Evolutionary conservation across 2,797 vertebrate species (phyloP).

Genomic region (Chiloscyllium punctatum): DNA sequence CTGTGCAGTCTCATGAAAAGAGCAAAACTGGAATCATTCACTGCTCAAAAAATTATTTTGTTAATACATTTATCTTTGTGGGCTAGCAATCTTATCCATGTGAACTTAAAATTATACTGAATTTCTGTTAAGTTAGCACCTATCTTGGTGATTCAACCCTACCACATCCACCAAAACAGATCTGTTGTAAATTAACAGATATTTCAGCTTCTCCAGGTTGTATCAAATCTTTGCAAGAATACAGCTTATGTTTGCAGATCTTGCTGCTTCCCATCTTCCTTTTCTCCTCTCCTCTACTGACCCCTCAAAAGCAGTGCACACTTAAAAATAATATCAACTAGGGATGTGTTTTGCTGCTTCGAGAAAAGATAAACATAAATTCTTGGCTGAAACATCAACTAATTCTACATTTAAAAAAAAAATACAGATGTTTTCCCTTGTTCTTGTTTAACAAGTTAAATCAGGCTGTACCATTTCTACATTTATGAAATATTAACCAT

Average conservation of each 20-base stretch:
- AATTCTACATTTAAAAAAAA: background rate
- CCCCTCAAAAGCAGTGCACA: background rate
- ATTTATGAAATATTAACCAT: background rate
- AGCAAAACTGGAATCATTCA: background rate
- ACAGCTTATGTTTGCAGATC: background rate
- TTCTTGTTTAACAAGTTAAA: background rate
- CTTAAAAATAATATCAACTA: background rate
- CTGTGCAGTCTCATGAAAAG: background rate
- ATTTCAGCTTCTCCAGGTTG: background rate
- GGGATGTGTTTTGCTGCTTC: background rate
- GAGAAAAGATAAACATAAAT: background rate
- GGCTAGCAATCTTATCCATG: background rate
- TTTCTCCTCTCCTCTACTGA: background rate
- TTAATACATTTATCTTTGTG: background rate
- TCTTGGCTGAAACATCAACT: background rate
- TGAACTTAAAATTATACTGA: background rate
- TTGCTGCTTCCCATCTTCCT: background rate
- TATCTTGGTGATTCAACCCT: background rate
- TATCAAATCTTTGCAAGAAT: background rate
- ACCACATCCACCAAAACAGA: background rate
- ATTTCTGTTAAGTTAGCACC: background rate
- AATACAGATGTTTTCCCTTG: background rate
- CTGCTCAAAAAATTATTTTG: background rate
- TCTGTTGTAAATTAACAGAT: background rate
- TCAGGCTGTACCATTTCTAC: background rate